phyloP scores from a whole-genome alignment of 2,113 vertebrate species.

The Pseudorasbora parva region DNA sequence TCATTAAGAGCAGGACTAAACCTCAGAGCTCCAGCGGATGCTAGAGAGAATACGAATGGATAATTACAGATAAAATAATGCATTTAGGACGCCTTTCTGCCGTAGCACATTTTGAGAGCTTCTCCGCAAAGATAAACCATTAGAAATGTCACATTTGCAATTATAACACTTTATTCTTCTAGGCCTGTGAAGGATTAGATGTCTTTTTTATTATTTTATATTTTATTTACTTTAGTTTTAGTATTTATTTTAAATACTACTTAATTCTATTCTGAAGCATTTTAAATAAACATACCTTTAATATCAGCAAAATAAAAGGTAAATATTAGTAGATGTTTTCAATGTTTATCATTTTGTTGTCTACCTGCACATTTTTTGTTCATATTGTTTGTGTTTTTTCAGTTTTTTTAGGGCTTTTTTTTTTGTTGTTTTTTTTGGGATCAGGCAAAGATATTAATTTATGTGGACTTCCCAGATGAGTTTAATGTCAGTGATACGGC shows the following conservation, averaged over 20 bases:
- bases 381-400: not conserved
- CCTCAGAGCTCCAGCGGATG: slow-evolving; percentile 60
- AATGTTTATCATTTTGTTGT: not conserved
- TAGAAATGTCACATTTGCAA: slow-evolving; percentile 59
- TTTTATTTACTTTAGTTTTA: too few relatives aligned
- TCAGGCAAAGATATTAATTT: not conserved
- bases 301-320: not conserved
- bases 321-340: not conserved
- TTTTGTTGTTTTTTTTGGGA: not conserved
- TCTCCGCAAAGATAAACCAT: slow-evolving; percentile 54
- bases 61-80: slow-evolving; percentile 75
- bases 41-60: slow-evolving; percentile 47
- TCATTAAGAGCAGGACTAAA: slow-evolving; percentile 72
- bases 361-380: not conserved
- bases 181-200: slow-evolving; percentile 60
- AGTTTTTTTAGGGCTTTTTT: not conserved
- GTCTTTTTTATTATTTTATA: slow-evolving; percentile 10
- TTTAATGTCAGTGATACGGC: not conserved
- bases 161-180: slow-evolving; percentile 55
- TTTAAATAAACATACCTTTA: not conserved
- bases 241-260: too few relatives aligned
- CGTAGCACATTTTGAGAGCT: slow-evolving; percentile 54
- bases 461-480: not conserved
- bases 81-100: slow-evolving; percentile 58
- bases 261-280: not conserved